These are phyloP conservation scores for Adelognathus sp. DNA, from an alignment of 2,888 invertebrate species.

Conservation along the genomic window DNA sequence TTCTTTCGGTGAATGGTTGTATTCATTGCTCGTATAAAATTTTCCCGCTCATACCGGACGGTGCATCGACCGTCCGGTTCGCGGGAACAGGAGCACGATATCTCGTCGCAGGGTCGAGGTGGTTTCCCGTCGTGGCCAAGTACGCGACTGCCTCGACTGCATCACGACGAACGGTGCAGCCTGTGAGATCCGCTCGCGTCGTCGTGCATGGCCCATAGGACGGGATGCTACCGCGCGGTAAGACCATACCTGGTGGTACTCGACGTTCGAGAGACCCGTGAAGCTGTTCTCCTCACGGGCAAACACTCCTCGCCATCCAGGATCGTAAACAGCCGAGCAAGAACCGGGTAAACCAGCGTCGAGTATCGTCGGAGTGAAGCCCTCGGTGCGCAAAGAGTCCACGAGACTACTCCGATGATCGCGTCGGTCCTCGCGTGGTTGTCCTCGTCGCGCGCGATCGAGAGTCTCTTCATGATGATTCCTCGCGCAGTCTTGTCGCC, in stretches of 20 bases:
- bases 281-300: constrained; percentile 51
- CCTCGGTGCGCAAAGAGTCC: background rate
- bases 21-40: background rate
- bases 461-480: background rate
- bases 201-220: constrained; percentile 19
- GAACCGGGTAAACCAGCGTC: constrained; percentile 78
- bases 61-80: constrained; percentile 75
- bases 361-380: constrained; percentile 19
- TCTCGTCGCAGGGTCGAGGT: constrained; percentile 17
- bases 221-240: constrained; percentile 29
- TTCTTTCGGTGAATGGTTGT: background rate
- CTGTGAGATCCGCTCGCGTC: constrained; percentile 13
- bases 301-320: constrained; percentile 65
- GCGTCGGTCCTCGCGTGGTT: background rate
- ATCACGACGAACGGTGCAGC: background rate
- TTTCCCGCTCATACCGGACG: background rate
- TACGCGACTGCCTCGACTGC: constrained; percentile 61
- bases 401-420: background rate
- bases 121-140: constrained; percentile 73
- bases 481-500: background rate
- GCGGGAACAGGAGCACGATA: constrained; percentile 46
- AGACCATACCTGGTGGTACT: constrained; percentile 73
- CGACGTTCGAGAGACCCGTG: constrained; percentile 1
- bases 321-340: constrained; percentile 75
- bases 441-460: background rate